phyloP scores from a whole-genome alignment of 2,888 invertebrate species.

The Pseudoips prasinana region DNA sequence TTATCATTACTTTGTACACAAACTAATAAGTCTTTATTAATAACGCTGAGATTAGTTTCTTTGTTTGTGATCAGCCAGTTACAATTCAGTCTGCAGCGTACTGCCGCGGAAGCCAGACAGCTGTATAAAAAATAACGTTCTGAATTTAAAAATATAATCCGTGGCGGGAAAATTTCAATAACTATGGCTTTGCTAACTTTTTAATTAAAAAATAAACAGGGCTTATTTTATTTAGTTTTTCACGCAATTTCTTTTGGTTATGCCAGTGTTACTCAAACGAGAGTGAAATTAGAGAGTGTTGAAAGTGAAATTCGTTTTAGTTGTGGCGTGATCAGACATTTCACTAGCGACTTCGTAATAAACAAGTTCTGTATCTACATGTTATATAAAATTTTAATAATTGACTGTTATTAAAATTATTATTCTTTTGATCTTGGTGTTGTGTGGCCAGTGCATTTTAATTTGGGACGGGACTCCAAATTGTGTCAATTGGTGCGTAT shows the following conservation, averaged over 20 bases:
- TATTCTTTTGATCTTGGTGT: constrained; percentile 1
- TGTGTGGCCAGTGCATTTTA: constrained; percentile 3
- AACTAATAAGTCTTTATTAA: constrained; percentile 3
- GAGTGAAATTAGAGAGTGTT: constrained; percentile 60
- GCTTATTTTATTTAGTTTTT: too few species aligned
- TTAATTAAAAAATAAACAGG: too few species aligned
- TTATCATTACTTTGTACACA: too few species aligned
- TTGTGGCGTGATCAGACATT: constrained; percentile 55
- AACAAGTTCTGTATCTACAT: constrained; percentile 31
- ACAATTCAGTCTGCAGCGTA: constrained; percentile 7
- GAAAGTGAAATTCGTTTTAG: constrained; percentile 64
- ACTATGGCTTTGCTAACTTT: too few species aligned
- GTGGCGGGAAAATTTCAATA: constrained; percentile 4
- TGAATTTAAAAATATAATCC: constrained; percentile 12
- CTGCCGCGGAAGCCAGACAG: constrained; percentile 16
- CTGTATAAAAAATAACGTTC: constrained; percentile 3
- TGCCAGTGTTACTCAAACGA: constrained; percentile 35
- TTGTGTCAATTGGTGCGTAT: constrained; percentile 16
- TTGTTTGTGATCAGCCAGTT: constrained; percentile 16
- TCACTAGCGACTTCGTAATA: constrained; percentile 38
- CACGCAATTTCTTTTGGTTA: too few species aligned
- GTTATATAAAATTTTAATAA: constrained; percentile 24
- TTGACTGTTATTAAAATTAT: constrained; percentile 3
- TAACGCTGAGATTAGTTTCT: constrained; percentile 11
- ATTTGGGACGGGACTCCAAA: constrained; percentile 9